Percentiles rank a stretch among this genome's conserved stretches.
phyloP scores from a whole-genome alignment of 2,888 invertebrate species.

The Sussaba pulchella region DNA sequence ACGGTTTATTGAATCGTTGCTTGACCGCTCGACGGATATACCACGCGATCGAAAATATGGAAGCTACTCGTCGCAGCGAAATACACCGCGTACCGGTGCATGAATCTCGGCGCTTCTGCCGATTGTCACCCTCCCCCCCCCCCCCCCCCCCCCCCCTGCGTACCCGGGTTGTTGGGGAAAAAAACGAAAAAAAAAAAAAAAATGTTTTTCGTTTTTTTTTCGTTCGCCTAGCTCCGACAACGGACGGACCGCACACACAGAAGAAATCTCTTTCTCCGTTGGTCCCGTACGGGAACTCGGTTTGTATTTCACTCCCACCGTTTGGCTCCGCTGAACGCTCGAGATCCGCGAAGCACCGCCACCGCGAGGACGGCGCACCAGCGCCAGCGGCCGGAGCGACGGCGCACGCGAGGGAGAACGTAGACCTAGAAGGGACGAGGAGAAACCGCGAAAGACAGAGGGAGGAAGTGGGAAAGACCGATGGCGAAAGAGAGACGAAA shows the following conservation, averaged over 20 bases:
- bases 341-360: constrained; percentile 62
- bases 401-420: constrained; percentile 58
- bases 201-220: constrained; percentile 4
- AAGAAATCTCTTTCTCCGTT: constrained; percentile 58
- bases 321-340: constrained; percentile 18
- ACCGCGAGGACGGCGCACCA: constrained; percentile 43
- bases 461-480: constrained; percentile 66
- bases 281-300: constrained; percentile 46
- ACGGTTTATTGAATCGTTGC: too few species aligned
- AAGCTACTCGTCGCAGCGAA: background rate
- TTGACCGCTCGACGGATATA: background rate
- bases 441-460: constrained; percentile 28
- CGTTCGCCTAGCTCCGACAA: background rate
- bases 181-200: too few species aligned
- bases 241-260: background rate
- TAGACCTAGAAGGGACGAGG: constrained; percentile 35
- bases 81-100: background rate
- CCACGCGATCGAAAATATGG: background rate
- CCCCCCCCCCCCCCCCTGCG: background rate
- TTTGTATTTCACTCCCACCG: constrained; percentile 57
- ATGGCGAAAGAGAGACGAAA: constrained; percentile 41
- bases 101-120: background rate
- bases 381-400: constrained; percentile 46
- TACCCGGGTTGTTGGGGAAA: constrained; percentile 5
- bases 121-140: constrained; percentile 4